These are phyloP conservation scores for Acronicta leporina DNA, from an alignment of 2,888 invertebrate species.

Conservation along the genomic window DNA sequence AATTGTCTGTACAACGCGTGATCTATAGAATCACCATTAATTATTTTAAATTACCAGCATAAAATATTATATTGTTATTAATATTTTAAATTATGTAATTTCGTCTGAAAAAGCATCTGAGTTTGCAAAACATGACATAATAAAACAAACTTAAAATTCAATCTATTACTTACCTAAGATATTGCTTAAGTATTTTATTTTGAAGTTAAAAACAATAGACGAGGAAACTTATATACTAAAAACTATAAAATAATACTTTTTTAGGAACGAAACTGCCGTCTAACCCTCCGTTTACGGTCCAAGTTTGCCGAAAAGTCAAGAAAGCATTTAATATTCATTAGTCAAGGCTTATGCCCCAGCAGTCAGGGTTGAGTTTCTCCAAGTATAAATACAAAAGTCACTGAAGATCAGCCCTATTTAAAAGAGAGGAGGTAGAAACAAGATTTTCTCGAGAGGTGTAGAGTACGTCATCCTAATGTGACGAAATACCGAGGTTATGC, in stretches of 20 bases:
- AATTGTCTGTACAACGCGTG: no score
- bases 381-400: no score
- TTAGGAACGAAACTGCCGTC: constrained; percentile 9
- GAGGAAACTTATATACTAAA: not conserved
- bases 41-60: no score
- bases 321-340: not conserved
- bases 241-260: not conserved
- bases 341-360: not conserved
- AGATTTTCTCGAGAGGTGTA: not conserved
- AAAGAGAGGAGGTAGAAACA: no score
- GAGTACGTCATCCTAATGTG: not conserved
- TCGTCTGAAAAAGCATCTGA: no score
- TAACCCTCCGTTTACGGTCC: constrained; percentile 20
- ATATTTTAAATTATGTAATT: no score
- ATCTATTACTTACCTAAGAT: not conserved
- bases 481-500: not conserved
- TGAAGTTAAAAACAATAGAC: not conserved
- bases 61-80: no score
- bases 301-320: not conserved
- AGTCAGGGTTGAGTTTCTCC: not conserved
- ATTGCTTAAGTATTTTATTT: no score
- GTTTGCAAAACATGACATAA: no score
- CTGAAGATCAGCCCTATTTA: no score
- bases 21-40: no score
- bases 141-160: no score